Percentiles rank a stretch among this genome's conserved stretches.
Conservation (phyloP, 2,888 invertebrate genomes). For the Lepidochitona cinerea region DNA sequence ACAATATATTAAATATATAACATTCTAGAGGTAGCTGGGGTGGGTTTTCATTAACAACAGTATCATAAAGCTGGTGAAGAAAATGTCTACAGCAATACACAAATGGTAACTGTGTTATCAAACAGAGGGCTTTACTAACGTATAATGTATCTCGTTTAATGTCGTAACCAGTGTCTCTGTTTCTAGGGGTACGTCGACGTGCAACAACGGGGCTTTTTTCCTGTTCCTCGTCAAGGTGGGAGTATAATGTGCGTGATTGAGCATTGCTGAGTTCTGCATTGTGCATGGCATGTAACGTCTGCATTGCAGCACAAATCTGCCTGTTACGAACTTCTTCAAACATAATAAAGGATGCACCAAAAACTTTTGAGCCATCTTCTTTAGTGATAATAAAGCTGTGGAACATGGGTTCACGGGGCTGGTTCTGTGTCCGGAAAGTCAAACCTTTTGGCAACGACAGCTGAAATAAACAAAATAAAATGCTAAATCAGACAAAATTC, state of each 20-base stretch:
- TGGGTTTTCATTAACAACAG: constrained; percentile 48
- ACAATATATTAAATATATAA: constrained; percentile 94
- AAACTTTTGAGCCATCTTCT: constrained; percentile 95
- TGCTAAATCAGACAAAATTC: no score
- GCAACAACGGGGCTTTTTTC: constrained; percentile 30
- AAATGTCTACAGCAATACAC: constrained; percentile 52
- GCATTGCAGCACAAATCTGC: constrained; percentile 95
- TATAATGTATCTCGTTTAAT: constrained; percentile 93
- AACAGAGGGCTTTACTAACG: constrained; percentile 95
- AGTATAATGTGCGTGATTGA: constrained; percentile 69
- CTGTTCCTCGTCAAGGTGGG: constrained; percentile 59
- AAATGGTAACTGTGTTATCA: constrained; percentile 93
- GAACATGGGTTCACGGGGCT: constrained; percentile 86
- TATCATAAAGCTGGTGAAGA: constrained; percentile 59
- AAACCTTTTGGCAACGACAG: constrained; percentile 95
- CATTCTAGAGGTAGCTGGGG: constrained; percentile 82
- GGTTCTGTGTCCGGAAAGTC: constrained; percentile 94
- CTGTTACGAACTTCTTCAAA: constrained; percentile 95
- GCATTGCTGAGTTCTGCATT: constrained; percentile 40
- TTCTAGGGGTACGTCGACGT: neutral
- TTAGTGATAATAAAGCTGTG: constrained; percentile 97
- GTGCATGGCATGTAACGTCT: constrained; percentile 86
- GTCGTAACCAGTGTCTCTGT: constrained; percentile 78
- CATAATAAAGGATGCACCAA: constrained; percentile 95
- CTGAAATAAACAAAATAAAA: constrained; percentile 76